phyloP scores from a whole-genome alignment of 2,888 invertebrate species.

The Lissonota sp. region DNA sequence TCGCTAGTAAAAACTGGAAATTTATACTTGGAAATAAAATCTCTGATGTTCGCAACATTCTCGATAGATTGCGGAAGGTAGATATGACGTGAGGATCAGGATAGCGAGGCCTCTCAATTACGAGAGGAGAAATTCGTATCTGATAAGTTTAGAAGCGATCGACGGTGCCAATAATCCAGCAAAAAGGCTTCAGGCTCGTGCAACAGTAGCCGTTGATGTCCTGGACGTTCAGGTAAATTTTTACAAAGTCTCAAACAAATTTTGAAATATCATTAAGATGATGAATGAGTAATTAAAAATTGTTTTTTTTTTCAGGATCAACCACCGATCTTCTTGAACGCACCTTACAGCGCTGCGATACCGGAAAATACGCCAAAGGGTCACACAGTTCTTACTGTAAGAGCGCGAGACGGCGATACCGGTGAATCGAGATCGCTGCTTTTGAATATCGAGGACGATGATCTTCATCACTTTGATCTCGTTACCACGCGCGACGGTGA shows the following conservation, averaged over 20 bases:
- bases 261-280: no score
- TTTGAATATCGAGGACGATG: constrained; percentile 89
- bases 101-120: constrained; percentile 90
- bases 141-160: constrained; percentile 88
- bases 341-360: constrained; percentile 91
- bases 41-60: constrained; percentile 27
- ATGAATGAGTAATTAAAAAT: no score
- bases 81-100: constrained; percentile 89
- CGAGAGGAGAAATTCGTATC: constrained; percentile 90
- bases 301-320: constrained; percentile 86
- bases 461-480: constrained; percentile 88
- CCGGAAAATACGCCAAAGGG: constrained; percentile 89
- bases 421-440: constrained; percentile 89
- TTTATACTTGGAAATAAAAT: neutral
- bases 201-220: constrained; percentile 90
- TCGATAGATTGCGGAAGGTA: constrained; percentile 87
- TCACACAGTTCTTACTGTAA: constrained; percentile 88
- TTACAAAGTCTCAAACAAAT: no score
- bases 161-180: constrained; percentile 86
- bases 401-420: constrained; percentile 92
- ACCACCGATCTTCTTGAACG: constrained; percentile 91
- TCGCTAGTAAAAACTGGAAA: neutral
- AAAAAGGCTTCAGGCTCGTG: constrained; percentile 87
- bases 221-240: constrained; percentile 88
- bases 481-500: constrained; percentile 85